Evolutionary conservation across 1,140 invertebrate genomes (phyloP).

Genomic region (Lethrus apterus): DNA sequence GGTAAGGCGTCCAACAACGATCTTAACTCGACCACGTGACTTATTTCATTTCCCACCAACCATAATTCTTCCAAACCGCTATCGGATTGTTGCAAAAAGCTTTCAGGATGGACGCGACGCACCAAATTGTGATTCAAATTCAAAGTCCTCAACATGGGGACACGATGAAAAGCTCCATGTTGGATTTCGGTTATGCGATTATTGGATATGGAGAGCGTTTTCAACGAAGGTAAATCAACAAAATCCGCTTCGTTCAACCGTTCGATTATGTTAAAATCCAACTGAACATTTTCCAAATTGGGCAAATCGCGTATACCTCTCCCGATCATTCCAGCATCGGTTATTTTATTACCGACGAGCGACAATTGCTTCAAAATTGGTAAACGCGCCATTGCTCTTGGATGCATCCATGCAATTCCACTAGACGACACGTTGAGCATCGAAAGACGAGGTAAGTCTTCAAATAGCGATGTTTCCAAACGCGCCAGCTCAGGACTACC

Average conservation of each 20-base stretch:
- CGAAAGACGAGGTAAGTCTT: constrained; percentile 62
- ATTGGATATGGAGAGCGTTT: constrained; percentile 59
- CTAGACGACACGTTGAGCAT: constrained; percentile 71
- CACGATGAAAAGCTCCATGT: constrained; percentile 68
- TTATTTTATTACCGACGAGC: constrained; percentile 62
- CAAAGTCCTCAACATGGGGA: constrained; percentile 62
- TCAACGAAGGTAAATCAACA: constrained; percentile 65
- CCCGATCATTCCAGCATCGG: constrained; percentile 70
- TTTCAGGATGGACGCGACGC: constrained; percentile 69
- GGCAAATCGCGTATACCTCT: constrained; percentile 66
- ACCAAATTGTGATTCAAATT: constrained; percentile 74
- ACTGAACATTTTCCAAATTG: constrained; percentile 52
- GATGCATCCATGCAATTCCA: constrained; percentile 70
- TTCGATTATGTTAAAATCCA: constrained; percentile 65
- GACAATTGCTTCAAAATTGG: constrained; percentile 64
- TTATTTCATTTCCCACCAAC: constrained; percentile 67
- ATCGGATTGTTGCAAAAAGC: constrained; percentile 63
- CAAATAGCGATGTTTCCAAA: constrained; percentile 65
- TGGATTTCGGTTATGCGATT: constrained; percentile 70
- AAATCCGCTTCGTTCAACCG: constrained; percentile 69
- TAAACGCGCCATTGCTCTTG: constrained; percentile 62
- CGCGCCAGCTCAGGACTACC: constrained; percentile 57
- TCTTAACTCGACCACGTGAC: constrained; percentile 60
- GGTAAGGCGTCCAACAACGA: constrained; percentile 69
- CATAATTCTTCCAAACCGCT: constrained; percentile 68